phyloP scores from a whole-genome alignment of 2,888 invertebrate species.

The Nebria brevicollis region DNA sequence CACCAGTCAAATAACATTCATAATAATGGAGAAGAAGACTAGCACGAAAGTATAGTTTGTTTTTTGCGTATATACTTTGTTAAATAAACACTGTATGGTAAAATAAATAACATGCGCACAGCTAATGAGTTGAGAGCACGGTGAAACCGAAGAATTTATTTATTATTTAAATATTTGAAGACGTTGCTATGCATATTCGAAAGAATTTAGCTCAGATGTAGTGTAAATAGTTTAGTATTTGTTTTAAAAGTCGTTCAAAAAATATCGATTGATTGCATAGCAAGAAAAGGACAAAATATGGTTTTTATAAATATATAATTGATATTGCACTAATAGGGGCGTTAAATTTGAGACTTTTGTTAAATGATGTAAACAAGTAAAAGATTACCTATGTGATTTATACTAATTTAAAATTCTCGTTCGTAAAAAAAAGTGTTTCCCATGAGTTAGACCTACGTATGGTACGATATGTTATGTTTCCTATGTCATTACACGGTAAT shows the following conservation, averaged over 20 bases:
- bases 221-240: not conserved
- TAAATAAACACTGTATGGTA: not conserved
- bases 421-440: not conserved
- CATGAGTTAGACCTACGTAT: not conserved
- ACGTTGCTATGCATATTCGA: not conserved
- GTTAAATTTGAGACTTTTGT: no score
- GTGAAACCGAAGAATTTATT: not conserved
- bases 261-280: not conserved
- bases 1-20: not conserved
- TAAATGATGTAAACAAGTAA: no score
- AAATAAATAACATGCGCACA: not conserved
- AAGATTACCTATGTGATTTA: not conserved
- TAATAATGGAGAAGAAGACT: not conserved
- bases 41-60: not conserved
- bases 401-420: not conserved
- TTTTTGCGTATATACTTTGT: not conserved
- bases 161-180: not conserved
- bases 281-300: no score
- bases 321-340: no score
- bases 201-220: not conserved
- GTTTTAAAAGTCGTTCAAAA: not conserved
- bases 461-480: not conserved
- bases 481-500: not conserved
- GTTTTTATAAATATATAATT: no score
- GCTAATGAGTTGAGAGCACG: constrained; percentile 1